phyloP scores from a whole-genome alignment of 2,113 vertebrate genomes.

The Agapornis roseicollis region DNA sequence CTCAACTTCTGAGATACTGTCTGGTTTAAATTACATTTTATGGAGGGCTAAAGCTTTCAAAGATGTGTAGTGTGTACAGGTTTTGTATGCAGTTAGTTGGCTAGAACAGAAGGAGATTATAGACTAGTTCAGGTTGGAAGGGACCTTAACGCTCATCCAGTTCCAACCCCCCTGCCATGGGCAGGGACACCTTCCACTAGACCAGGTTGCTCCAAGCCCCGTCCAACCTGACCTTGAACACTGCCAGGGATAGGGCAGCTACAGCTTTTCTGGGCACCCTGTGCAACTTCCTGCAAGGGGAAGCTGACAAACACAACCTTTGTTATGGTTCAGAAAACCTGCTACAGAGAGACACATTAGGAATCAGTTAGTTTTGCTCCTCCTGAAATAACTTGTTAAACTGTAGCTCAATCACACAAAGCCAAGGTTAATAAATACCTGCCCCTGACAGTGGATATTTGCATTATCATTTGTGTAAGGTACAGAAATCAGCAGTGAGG shows the following conservation, averaged over 20 bases:
- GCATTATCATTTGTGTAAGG: background rate
- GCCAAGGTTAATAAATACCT: background rate
- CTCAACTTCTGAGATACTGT: background rate
- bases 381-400: background rate
- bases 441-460: background rate
- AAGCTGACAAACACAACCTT: background rate
- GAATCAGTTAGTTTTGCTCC: background rate
- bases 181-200: background rate
- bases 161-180: background rate
- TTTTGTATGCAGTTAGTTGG: background rate
- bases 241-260: background rate
- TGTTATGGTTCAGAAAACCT: background rate
- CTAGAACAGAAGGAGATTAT: background rate
- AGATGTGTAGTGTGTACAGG: background rate
- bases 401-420: background rate
- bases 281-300: background rate
- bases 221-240: background rate
- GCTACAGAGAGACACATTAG: background rate
- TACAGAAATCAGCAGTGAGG: background rate
- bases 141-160: background rate
- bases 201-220: background rate
- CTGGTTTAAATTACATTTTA: background rate
- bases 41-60: background rate
- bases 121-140: background rate
- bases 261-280: background rate